Base-by-base conservation (phyloP, 2,113 vertebrate genomes). In the Zosterops lateralis region DNA sequence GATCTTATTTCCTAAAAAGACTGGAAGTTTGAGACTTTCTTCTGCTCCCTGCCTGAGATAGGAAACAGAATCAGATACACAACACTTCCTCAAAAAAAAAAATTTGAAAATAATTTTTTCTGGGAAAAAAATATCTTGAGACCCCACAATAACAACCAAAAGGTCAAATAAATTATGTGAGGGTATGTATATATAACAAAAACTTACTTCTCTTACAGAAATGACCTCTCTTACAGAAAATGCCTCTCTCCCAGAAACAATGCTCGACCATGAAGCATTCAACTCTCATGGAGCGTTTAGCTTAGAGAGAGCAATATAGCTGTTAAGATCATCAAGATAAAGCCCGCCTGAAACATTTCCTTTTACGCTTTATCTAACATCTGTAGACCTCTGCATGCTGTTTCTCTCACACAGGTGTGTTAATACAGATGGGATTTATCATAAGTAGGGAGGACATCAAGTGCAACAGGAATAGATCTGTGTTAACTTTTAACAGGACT, bases 291-390 rank as follows among this genome's bases (percentile, higher is more conserved):
- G 34, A 79, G 6, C 15, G 74, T 67, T 53, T 20, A 14, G 75
- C 48, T 73, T 73, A 66, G 8, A 79, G 40, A 75, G 8, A 56
- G 4, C 9, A 32, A 48, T 53, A 32, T 29, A 73, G 38, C 32
- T 80, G 36, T 80, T 56, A 92, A 76, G 48, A 76, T 72, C 31
- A 79, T 83, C 79, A 86, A 72, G 45, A 76, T 34, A 68, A 83
- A 92, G 42, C 45, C 36, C 58, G 72, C 64, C 36, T 83, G 75
- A 93, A 90, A 80, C 26, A 47, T 62, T 91, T 95, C 42, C 38
- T 70, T 76, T 85, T 76, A 68, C 32, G 62, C 64, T 82, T 91
- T 91, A 47, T 89, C 51, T 94, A 79, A 82, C n/a, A 61, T 84
- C 45, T 82, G 53, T 53, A 60, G 57, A 42, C 14, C 34, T 73